Evolutionary conservation across 2,113 vertebrate genomes (phyloP).

Genomic region (Anguilla japonica): DNA sequence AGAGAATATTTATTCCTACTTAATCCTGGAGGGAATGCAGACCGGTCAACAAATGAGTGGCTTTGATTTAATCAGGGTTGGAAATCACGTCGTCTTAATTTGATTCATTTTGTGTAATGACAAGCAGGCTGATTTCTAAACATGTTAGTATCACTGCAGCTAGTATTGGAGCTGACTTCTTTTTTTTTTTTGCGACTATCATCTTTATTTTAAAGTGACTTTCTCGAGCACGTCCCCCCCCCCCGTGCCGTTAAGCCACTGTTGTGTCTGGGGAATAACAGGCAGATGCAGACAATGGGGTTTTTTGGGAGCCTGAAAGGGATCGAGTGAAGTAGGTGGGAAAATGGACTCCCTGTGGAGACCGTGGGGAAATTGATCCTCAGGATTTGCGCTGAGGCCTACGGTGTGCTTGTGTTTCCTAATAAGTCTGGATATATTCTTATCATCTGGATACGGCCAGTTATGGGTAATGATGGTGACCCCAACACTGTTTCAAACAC

Average conservation of each 20-base stretch:
- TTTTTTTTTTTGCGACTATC: not conserved
- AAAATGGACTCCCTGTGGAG: constrained; percentile 60
- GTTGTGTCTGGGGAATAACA: constrained; percentile 66
- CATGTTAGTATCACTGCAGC: not conserved
- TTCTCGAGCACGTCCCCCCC: not conserved
- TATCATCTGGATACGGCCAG: constrained; percentile 39
- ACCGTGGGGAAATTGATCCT: constrained; percentile 66
- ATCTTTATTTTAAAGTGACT: constrained; percentile 53
- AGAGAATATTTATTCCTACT: too few relatives aligned
- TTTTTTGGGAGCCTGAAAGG: constrained; percentile 52
- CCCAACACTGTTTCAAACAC: not conserved
- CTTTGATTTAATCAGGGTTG: too few relatives aligned
- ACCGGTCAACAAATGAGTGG: too few relatives aligned
- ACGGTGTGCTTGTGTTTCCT: constrained; percentile 66
- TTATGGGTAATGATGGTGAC: not conserved
- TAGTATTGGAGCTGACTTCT: not conserved
- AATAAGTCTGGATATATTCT: constrained; percentile 34
- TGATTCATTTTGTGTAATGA: too few relatives aligned
- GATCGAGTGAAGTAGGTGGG: constrained; percentile 53
- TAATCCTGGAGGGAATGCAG: too few relatives aligned
- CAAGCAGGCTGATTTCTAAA: too few relatives aligned
- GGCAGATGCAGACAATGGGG: constrained; percentile 67
- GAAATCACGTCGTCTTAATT: too few relatives aligned
- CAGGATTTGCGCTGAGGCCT: constrained; percentile 57
- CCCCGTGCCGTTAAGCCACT: constrained; percentile 48